phyloP scores from a whole-genome alignment of 2,888 invertebrate genomes.

The Pimpla rufipes region DNA sequence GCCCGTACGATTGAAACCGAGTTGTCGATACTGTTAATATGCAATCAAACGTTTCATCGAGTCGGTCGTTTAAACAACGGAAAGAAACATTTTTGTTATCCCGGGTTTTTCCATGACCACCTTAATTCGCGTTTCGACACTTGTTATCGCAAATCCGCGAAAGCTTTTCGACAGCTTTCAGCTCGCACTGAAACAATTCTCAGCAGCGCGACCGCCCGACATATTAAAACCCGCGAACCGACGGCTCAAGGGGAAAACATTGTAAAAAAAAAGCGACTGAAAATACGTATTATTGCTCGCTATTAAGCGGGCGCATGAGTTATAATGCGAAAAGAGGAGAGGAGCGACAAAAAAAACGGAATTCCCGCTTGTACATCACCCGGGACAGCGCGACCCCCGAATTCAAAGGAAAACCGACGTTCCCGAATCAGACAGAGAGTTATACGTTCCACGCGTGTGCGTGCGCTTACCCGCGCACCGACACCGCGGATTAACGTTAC shows the following conservation, averaged over 20 bases:
- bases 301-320: neutral
- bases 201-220: neutral
- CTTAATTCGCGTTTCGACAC: neutral
- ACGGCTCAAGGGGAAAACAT: neutral
- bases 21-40: too few relatives aligned
- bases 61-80: too few relatives aligned
- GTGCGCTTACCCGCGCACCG: neutral
- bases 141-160: neutral
- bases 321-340: neutral
- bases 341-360: neutral
- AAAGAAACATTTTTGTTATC: too few relatives aligned
- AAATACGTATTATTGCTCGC: neutral
- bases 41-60: too few relatives aligned
- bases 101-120: too few relatives aligned
- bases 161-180: constrained; percentile 17
- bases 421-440: constrained; percentile 4
- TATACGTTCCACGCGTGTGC: constrained; percentile 13
- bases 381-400: neutral
- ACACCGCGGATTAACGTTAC: constrained; percentile 29
- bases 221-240: neutral
- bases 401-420: constrained; percentile 33
- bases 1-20: too few relatives aligned
- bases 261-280: neutral
- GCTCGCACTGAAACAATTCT: neutral
- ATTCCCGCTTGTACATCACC: neutral